Evolutionary conservation across 2,797 vertebrate species (phyloP).

Genomic region (Notoglanidium macrostoma): DNA sequence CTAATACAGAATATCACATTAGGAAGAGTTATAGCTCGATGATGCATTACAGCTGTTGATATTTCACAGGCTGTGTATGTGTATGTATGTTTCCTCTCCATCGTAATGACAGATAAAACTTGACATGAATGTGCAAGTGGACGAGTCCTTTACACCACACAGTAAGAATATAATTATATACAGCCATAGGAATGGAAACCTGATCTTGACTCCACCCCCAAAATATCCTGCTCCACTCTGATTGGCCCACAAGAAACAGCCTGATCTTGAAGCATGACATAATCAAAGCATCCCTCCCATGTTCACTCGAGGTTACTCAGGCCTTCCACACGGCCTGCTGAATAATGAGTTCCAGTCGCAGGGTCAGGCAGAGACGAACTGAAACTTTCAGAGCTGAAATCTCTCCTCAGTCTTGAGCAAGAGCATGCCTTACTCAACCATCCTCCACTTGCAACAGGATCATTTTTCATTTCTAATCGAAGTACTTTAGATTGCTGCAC

Average conservation of each 20-base stretch:
- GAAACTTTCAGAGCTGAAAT: neutral
- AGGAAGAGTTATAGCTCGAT: neutral
- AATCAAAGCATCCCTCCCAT: constrained; percentile 50
- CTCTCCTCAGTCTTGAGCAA: neutral
- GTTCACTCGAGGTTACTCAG: constrained; percentile 59
- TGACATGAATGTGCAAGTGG: neutral
- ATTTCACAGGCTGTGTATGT: neutral
- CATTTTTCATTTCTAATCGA: constrained; percentile 6
- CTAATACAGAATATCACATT: neutral
- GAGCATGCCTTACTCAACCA: constrained; percentile 16
- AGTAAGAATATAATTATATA: constrained; percentile 22
- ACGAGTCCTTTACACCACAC: neutral
- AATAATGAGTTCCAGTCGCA: neutral
- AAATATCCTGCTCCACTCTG: constrained; percentile 44
- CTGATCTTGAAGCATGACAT: constrained; percentile 65
- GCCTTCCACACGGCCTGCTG: neutral
- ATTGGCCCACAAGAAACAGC: constrained; percentile 73
- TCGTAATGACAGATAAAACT: neutral
- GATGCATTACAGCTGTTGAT: neutral
- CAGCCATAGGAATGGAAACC: constrained; percentile 34
- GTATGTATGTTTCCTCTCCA: neutral
- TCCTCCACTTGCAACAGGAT: neutral
- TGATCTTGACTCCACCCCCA: constrained; percentile 58
- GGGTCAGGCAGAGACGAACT: neutral
- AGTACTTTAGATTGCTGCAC: constrained; percentile 2